These are phyloP conservation scores for Thalassoma bifasciatum DNA, from an alignment of 2,113 vertebrate species.

Conservation along the genomic window DNA sequence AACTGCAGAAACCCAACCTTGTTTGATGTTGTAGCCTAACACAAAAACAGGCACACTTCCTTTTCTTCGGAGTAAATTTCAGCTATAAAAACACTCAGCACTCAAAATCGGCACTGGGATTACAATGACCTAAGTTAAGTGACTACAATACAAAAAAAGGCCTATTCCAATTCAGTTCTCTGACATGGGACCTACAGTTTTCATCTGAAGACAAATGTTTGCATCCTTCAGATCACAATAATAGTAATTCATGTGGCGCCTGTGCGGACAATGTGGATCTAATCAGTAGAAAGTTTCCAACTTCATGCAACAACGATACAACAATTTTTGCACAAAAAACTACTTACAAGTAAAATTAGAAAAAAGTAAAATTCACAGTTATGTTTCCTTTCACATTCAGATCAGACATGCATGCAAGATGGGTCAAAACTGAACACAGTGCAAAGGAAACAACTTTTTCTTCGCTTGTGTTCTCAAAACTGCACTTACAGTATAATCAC, in stretches of 20 bases:
- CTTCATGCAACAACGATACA: constrained; percentile 73
- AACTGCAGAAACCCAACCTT: constrained; percentile 48
- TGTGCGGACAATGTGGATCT: constrained; percentile 43
- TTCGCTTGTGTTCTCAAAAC: constrained; percentile 44
- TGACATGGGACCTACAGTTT: constrained; percentile 31
- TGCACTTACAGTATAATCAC: constrained; percentile 20
- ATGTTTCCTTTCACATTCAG: constrained; percentile 65
- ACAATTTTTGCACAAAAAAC: constrained; percentile 59
- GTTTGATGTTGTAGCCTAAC: constrained; percentile 66
- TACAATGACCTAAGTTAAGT: constrained; percentile 34
- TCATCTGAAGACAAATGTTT: constrained; percentile 42
- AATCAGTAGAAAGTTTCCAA: constrained; percentile 64
- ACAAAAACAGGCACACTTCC: constrained; percentile 62
- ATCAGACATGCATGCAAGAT: constrained; percentile 71
- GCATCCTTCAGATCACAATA: constrained; percentile 41
- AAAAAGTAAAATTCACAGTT: constrained; percentile 61
- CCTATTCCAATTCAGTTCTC: constrained; percentile 43
- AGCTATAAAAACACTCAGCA: constrained; percentile 59
- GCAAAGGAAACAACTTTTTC: constrained; percentile 44
- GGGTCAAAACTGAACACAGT: constrained; percentile 52
- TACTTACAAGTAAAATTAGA: constrained; percentile 35
- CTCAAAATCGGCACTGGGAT: constrained; percentile 50
- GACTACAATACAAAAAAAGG: constrained; percentile 58
- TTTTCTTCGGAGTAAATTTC: constrained; percentile 30
- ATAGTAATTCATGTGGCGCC: constrained; percentile 44